These are phyloP conservation scores for Danio jaintianensis DNA, from an alignment of 2,797 vertebrate species.

Conservation along the genomic window DNA sequence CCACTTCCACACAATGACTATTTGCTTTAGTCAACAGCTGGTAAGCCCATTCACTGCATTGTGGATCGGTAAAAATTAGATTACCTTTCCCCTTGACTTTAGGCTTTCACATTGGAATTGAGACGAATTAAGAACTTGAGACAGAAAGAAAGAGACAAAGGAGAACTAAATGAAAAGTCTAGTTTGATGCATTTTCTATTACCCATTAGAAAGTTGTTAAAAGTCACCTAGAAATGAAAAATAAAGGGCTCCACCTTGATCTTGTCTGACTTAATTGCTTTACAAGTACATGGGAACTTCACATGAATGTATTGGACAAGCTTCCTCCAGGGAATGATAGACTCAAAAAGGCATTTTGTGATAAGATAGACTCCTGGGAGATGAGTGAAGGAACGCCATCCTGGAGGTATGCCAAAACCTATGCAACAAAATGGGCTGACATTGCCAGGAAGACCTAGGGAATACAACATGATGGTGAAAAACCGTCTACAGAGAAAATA, in stretches of 20 bases:
- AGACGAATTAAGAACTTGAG: not conserved
- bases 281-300: conserved; percentile 15
- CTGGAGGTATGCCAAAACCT: not conserved
- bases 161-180: conserved; percentile 44
- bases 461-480: not conserved
- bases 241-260: conserved; percentile 33
- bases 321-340: conserved; percentile 19
- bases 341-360: conserved; percentile 15
- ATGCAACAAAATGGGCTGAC: conserved; percentile 29
- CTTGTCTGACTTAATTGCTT: conserved; percentile 1
- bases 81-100: not conserved
- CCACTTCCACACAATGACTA: not conserved
- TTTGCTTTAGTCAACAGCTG: not conserved
- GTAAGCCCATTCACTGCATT: not conserved
- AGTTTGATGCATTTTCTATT: conserved; percentile 70
- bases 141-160: conserved; percentile 6
- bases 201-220: conserved; percentile 60
- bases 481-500: conserved; percentile 3
- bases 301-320: conserved; percentile 18
- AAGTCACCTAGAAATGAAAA: conserved; percentile 44
- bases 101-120: too few relatives aligned
- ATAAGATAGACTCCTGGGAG: conserved; percentile 18
- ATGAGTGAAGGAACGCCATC: conserved; percentile 7
- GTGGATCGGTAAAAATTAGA: not conserved
- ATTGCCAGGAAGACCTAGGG: not conserved